phyloP scores from a whole-genome alignment of 2,888 invertebrate genomes.

The Hymenopus coronatus region DNA sequence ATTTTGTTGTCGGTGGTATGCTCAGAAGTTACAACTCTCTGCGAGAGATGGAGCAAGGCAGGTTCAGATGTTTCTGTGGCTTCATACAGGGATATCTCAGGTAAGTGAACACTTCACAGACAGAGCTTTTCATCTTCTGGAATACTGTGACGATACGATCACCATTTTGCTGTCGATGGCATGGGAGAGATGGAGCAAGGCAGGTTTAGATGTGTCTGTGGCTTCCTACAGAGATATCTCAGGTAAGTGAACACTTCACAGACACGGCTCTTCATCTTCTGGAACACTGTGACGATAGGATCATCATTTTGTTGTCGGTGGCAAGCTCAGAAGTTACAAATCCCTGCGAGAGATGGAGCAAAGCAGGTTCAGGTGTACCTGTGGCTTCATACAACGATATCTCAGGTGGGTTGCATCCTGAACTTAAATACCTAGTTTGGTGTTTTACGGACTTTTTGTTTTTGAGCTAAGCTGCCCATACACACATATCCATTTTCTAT shows the following conservation, averaged over 20 bases:
- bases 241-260: slow-evolving; percentile 11
- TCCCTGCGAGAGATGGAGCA: slow-evolving; percentile 39
- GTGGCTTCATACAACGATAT: slow-evolving; percentile 13
- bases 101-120: background rate
- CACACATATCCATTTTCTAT: too few relatives aligned
- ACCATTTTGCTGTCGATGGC: slow-evolving; percentile 67
- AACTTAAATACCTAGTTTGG: too few relatives aligned
- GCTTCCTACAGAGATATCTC: slow-evolving; percentile 20
- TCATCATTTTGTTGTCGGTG: slow-evolving; percentile 67
- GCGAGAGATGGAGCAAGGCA: background rate
- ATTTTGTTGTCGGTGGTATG: slow-evolving; percentile 65
- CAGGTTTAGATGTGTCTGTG: background rate
- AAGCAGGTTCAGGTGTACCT: background rate
- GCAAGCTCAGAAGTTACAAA: too few relatives aligned
- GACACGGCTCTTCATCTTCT: too few relatives aligned
- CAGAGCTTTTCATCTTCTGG: too few relatives aligned
- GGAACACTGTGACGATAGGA: too few relatives aligned
- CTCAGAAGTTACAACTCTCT: slow-evolving; percentile 59
- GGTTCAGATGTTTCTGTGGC: background rate
- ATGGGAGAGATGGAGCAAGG: slow-evolving; percentile 39
- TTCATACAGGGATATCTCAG: slow-evolving; percentile 25
- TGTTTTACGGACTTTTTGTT: too few relatives aligned
- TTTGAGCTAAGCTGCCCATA: too few relatives aligned
- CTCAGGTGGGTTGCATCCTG: slow-evolving; percentile 29
- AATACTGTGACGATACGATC: too few relatives aligned